Base-by-base conservation (phyloP, 37 sponge, comb jelly and placozoan species). In the Lycopodina hypogea region DNA sequence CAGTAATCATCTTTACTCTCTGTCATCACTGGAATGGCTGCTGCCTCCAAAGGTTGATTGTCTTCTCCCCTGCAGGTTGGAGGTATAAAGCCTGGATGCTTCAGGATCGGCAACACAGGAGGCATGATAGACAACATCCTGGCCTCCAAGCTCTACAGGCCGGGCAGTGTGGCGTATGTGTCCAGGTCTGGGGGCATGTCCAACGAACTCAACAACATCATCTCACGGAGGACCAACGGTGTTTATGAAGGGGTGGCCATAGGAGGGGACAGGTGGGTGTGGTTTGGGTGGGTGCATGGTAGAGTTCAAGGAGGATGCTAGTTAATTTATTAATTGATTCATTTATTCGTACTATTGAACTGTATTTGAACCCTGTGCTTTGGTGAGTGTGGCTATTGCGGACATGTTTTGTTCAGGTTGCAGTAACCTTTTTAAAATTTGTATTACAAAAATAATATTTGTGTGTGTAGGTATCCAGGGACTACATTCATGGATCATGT, bases 211-310 rank as follows among this genome's bases (percentile, higher is more conserved):
- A 97, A 94, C 80, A 97, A 97, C 80, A 94, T 97, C 74, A 92
- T 97, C 48, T 76, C 88, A 18, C 45, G 83, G 36, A 85, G 56
- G 18, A 93, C 95, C 56, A 88, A 94, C 74, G 98, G 98, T 23
- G 94, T 97, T 33, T 94, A 83, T 82, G 98, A 97, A 74, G 98
- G 98, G 22, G 95, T 97, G 74, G 98, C 98, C 72, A 97, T 97
- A 32, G 98, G 98, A 52, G 98, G 98, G 76, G 93, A 97, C 84
- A 80, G 92, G 87, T 90, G 62, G 26, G 76, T 45, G 48, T 45
- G 48, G 48, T 45, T 9, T 45, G 48, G 8, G 9, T 45, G 48
- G 48, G 48, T 45, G 48, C 48, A 45, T 45, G 4, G 8, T 45
- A 45, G 48, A 52, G 11, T 18, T 52, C 53, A 52, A 52, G 15